Evolutionary conservation across 2,113 vertebrate genomes (phyloP).

Genomic region (Engraulis encrasicolus): DNA sequence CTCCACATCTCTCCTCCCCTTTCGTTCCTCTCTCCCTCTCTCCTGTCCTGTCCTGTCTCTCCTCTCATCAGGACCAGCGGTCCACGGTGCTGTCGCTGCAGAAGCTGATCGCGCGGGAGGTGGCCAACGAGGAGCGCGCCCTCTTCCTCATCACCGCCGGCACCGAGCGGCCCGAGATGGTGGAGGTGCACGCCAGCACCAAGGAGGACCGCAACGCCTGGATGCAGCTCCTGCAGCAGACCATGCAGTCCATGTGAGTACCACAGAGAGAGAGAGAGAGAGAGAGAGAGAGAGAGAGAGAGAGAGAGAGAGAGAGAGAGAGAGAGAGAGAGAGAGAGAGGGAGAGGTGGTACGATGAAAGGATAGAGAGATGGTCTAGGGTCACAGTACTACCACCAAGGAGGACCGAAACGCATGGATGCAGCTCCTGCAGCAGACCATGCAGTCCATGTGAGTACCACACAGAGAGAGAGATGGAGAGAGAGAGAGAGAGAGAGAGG

Average conservation of each 20-base stretch:
- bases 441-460: too few species aligned
- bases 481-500: too few species aligned
- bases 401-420: too few species aligned
- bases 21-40: not conserved
- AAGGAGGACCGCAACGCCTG: slow-evolving; percentile 93
- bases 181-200: slow-evolving; percentile 90
- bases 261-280: not conserved
- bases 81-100: slow-evolving; percentile 96
- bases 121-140: slow-evolving; percentile 95
- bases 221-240: slow-evolving; percentile 90
- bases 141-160: slow-evolving; percentile 94
- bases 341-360: not conserved
- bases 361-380: too few species aligned
- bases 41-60: slow-evolving; percentile 53
- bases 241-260: slow-evolving; percentile 89
- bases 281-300: not conserved
- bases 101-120: slow-evolving; percentile 95
- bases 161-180: slow-evolving; percentile 89
- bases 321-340: not conserved
- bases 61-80: slow-evolving; percentile 85
- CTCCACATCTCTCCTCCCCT: not conserved
- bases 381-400: too few species aligned
- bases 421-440: too few species aligned
- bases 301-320: not conserved
- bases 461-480: too few species aligned